Evolutionary conservation across 2,797 vertebrate species (phyloP).

Genomic region (Aplochiton taeniatus): DNA sequence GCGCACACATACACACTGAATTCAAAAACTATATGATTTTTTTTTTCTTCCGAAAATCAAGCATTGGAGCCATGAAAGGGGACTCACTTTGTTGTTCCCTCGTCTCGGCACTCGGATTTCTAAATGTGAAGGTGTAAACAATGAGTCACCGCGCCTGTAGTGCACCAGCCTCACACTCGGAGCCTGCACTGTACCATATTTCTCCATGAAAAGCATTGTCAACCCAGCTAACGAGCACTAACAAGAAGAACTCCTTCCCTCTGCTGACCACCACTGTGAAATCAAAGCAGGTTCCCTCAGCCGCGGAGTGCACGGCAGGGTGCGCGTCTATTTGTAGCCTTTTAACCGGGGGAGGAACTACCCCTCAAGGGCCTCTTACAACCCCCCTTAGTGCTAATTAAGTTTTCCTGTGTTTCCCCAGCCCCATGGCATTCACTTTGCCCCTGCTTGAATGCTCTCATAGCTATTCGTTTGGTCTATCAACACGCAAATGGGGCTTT

Average conservation of each 20-base stretch:
- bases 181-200: too few relatives aligned
- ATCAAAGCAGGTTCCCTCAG: slow-evolving; percentile 52
- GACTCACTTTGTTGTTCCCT: background rate
- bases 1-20: background rate
- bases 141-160: too few relatives aligned
- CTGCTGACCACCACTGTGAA: slow-evolving; percentile 42
- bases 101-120: too few relatives aligned
- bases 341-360: slow-evolving; percentile 36
- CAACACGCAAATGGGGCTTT: slow-evolving; percentile 29
- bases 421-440: slow-evolving; percentile 48
- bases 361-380: slow-evolving; percentile 45
- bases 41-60: too few relatives aligned
- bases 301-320: slow-evolving; percentile 40
- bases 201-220: background rate
- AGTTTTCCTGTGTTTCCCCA: slow-evolving; percentile 38
- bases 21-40: too few relatives aligned
- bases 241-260: background rate
- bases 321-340: slow-evolving; percentile 52
- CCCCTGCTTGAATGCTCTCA: slow-evolving; percentile 39
- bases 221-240: background rate
- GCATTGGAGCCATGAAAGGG: background rate
- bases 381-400: slow-evolving; percentile 58
- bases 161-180: too few relatives aligned
- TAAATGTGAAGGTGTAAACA: too few relatives aligned
- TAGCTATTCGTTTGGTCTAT: slow-evolving; percentile 38